phyloP scores from a whole-genome alignment of 2,113 vertebrate genomes.

The Saccopteryx bilineata region DNA sequence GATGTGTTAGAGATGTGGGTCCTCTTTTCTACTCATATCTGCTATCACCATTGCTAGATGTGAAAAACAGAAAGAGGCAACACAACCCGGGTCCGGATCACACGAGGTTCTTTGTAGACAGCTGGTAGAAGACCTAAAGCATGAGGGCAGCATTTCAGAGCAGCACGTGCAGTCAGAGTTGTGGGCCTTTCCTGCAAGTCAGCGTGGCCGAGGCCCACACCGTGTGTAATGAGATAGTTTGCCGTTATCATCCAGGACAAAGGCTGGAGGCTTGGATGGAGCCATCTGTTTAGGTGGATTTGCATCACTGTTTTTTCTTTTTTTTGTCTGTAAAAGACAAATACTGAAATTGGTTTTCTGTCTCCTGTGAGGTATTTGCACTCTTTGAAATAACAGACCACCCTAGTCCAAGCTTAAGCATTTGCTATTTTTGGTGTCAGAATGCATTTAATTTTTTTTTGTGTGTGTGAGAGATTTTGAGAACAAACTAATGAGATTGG shows the following conservation, averaged over 20 bases:
- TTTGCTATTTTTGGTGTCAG: background rate
- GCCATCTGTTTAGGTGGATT: background rate
- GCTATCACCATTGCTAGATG: background rate
- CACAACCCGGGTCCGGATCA: background rate
- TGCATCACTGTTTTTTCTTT: background rate
- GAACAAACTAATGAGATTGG: background rate
- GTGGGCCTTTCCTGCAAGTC: background rate
- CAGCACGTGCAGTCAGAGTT: background rate
- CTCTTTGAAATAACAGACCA: background rate
- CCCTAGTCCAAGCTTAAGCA: background rate
- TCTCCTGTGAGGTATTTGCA: background rate
- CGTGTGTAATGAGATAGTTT: background rate
- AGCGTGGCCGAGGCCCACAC: background rate
- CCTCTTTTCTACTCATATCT: background rate
- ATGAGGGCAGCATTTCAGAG: constrained; percentile 43
- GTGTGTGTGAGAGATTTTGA: background rate
- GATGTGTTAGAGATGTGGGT: background rate
- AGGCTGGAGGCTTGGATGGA: background rate
- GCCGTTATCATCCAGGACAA: background rate
- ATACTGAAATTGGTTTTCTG: constrained; percentile 50
- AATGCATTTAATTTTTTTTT: constrained; percentile 1
- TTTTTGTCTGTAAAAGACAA: constrained; percentile 32
- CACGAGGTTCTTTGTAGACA: background rate
- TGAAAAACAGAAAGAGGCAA: background rate
- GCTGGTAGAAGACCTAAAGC: constrained; percentile 57